Evolutionary conservation across 2,113 vertebrate genomes (phyloP).

Genomic region (Istiophorus platypterus): DNA sequence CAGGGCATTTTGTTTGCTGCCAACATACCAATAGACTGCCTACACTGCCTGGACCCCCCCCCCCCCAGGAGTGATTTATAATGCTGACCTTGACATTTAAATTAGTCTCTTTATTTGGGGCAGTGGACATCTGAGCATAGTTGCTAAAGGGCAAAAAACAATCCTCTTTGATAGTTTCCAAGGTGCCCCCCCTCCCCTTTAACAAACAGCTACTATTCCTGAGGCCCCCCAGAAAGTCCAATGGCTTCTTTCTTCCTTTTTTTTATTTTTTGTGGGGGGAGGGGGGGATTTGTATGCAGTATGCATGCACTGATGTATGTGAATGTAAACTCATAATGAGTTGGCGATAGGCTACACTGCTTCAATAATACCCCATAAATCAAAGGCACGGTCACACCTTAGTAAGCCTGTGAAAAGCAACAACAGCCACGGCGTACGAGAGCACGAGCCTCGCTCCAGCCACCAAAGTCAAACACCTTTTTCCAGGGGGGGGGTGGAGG

Average conservation of each 20-base stretch:
- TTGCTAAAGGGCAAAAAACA: conserved; percentile 77
- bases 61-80: conserved; percentile 73
- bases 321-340: conserved; percentile 84
- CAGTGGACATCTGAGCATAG: conserved; percentile 54
- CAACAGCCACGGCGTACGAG: conserved; percentile 63
- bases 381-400: conserved; percentile 81
- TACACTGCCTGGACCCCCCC: conserved; percentile 38
- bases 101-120: conserved; percentile 71
- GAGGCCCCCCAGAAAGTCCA: conserved; percentile 34
- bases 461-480: conserved; percentile 78
- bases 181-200: conserved; percentile 1
- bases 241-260: conserved; percentile 50
- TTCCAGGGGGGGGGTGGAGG: conserved; percentile 49
- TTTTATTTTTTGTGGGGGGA: too few species aligned
- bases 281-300: conserved; percentile 76
- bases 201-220: conserved; percentile 58
- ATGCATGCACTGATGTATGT: conserved; percentile 81
- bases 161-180: conserved; percentile 60
- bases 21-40: conserved; percentile 40
- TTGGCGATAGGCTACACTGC: conserved; percentile 83
- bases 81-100: conserved; percentile 80
- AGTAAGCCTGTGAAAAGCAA: conserved; percentile 71
- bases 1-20: conserved; percentile 64
- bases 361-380: conserved; percentile 86
- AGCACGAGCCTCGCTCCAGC: conserved; percentile 65